Evolutionary conservation across 2,113 vertebrate genomes (phyloP).

Genomic region (Takifugu bimaculatus): DNA sequence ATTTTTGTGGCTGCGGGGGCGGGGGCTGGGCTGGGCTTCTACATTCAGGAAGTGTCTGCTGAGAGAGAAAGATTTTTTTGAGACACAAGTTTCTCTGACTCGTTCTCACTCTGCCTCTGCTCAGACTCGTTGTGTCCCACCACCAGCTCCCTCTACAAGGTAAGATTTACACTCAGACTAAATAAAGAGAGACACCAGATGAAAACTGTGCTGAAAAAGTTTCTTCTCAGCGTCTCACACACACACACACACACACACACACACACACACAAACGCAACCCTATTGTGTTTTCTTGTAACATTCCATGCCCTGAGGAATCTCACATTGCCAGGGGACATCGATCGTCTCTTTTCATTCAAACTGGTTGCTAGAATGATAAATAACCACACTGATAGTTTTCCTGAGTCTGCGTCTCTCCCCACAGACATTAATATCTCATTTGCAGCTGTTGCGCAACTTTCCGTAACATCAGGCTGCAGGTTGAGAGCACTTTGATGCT

Average conservation of each 20-base stretch:
- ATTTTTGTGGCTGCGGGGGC: not conserved
- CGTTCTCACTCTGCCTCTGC: not conserved
- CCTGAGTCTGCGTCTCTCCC: not conserved
- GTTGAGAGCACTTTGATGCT: not conserved
- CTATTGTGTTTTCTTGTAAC: conserved; percentile 1
- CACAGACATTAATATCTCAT: not conserved
- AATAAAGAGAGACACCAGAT: too few relatives aligned
- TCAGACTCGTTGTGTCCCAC: conserved; percentile 19
- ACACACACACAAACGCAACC: not conserved
- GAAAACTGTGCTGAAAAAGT: not conserved
- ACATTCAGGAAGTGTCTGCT: conserved; percentile 48
- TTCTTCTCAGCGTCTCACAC: not conserved
- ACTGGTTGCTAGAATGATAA: not conserved
- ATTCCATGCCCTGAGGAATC: conserved; percentile 37
- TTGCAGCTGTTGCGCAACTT: not conserved
- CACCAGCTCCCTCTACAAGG: conserved; percentile 33
- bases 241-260: not conserved
- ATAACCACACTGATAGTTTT: not conserved
- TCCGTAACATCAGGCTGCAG: not conserved
- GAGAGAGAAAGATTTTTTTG: conserved; percentile 13
- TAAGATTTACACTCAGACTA: conserved; percentile 24
- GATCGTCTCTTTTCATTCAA: conserved; percentile 6
- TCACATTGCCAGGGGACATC: conserved; percentile 8
- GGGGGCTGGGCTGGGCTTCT: conserved; percentile 49
- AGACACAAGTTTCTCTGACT: conserved; percentile 15